These are phyloP conservation scores for Acrobeloides nanus DNA, from an alignment of 2,888 invertebrate genomes.

Conservation along the genomic window DNA sequence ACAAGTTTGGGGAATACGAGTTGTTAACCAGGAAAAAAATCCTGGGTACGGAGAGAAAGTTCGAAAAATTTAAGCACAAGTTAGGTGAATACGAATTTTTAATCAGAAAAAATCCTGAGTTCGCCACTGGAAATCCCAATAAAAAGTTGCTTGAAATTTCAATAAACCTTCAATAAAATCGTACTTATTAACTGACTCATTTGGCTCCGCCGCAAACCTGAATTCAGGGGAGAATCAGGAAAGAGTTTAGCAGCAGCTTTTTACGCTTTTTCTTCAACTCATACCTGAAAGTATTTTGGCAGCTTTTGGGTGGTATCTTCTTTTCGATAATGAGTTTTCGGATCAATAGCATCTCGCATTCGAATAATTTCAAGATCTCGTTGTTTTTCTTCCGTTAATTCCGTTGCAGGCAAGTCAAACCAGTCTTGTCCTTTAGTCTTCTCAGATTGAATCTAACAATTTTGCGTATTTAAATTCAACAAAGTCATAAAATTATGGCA, in stretches of 20 bases:
- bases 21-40: no score
- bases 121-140: no score
- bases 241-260: slow-evolving; percentile 8
- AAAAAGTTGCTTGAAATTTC: no score
- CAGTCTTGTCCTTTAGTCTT: slow-evolving; percentile 78
- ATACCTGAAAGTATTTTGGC: slow-evolving; percentile 86
- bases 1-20: no score
- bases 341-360: slow-evolving; percentile 79
- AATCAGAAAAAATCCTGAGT: no score
- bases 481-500: slow-evolving; percentile 8
- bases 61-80: no score
- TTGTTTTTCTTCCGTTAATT: slow-evolving; percentile 77
- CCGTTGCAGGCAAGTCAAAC: slow-evolving; percentile 77
- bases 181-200: no score
- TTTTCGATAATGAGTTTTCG: slow-evolving; percentile 88
- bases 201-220: no score
- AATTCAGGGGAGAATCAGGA: no score
- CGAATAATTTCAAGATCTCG: slow-evolving; percentile 79
- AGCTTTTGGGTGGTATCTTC: slow-evolving; percentile 71
- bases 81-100: no score
- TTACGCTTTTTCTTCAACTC: neutral
- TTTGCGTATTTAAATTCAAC: neutral
- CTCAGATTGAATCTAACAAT: slow-evolving; percentile 65
- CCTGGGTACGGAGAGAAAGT: no score
- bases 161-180: no score